Conservation (phyloP, 2,113 vertebrate species). For the Chamaetylas fuelleborni region DNA sequence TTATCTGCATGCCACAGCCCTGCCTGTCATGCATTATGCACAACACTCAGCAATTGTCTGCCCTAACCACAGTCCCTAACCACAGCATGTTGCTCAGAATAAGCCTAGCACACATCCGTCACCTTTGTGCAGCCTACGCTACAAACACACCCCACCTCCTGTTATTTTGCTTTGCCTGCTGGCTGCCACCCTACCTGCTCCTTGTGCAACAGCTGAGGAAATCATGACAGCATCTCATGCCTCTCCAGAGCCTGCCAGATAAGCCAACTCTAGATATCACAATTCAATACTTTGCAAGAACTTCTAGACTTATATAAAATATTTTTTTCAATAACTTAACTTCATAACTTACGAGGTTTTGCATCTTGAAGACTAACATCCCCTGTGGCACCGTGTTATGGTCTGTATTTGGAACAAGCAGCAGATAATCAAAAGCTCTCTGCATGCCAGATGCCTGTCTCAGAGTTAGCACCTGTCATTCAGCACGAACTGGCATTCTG, state of each 20-base stretch:
- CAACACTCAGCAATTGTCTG: neutral
- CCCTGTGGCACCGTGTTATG: neutral
- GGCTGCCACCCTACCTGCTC: neutral
- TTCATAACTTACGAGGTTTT: neutral
- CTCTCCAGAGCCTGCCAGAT: neutral
- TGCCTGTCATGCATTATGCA: neutral
- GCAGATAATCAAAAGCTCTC: neutral
- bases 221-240: neutral
- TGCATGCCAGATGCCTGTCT: neutral
- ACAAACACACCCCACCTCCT: neutral
- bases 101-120: neutral
- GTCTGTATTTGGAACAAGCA: neutral
- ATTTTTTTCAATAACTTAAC: neutral
- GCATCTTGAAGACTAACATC: neutral
- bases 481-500: neutral
- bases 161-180: neutral
- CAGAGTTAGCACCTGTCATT: neutral
- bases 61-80: neutral
- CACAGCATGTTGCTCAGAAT: neutral
- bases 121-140: neutral
- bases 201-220: neutral
- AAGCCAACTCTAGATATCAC: neutral
- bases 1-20: neutral
- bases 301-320: neutral
- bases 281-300: neutral